These are phyloP conservation scores for Periophthalmus magnuspinnatus DNA, from an alignment of 2,797 vertebrate species.

Conservation along the genomic window DNA sequence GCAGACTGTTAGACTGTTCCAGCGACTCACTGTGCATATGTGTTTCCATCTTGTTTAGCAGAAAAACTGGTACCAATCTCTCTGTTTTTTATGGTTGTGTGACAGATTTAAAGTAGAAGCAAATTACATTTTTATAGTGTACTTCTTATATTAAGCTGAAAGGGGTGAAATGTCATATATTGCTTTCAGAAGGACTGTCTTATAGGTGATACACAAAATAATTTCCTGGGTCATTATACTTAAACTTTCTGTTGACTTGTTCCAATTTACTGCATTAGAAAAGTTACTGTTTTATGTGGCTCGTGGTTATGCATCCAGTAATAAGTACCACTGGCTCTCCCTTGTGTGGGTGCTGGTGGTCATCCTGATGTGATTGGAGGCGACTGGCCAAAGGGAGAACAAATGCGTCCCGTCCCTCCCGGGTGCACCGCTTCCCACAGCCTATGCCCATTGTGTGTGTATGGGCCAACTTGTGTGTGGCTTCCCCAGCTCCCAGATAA, in stretches of 20 bases:
- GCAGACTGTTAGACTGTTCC: constrained; percentile 34
- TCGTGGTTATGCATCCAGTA: background rate
- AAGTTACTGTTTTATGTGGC: background rate
- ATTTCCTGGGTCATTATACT: background rate
- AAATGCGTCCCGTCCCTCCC: constrained; percentile 57
- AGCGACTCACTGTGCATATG: constrained; percentile 24
- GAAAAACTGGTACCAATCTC: background rate
- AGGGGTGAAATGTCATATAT: background rate
- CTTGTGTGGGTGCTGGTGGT: constrained; percentile 24
- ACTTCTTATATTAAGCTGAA: background rate
- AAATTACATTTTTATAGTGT: background rate
- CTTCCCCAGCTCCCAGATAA: constrained; percentile 60
- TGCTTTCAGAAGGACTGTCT: background rate
- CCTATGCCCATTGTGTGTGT: constrained; percentile 50
- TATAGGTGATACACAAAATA: background rate
- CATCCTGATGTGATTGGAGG: constrained; percentile 67
- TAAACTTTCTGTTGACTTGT: too few relatives aligned
- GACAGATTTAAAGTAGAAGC: background rate
- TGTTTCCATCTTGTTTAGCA: constrained; percentile 15
- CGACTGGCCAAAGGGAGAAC: constrained; percentile 69
- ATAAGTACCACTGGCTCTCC: constrained; percentile 7
- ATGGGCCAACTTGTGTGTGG: constrained; percentile 21
- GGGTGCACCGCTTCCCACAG: constrained; percentile 68
- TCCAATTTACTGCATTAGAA: background rate
- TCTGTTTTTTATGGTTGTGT: background rate